phyloP scores from a whole-genome alignment of 2,888 invertebrate species.

The Lathronympha strigana region DNA sequence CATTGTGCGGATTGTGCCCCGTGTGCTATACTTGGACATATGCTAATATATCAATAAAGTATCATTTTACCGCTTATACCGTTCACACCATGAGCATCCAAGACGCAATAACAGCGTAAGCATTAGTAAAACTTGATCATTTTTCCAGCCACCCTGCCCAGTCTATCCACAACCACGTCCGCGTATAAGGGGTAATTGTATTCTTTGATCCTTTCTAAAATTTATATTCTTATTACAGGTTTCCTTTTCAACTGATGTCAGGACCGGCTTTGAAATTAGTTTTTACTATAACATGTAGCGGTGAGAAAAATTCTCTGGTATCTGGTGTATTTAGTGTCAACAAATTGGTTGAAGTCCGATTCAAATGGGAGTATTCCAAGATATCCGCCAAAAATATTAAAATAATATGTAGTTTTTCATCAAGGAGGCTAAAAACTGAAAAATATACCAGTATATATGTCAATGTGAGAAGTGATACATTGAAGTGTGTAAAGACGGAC shows the following conservation, averaged over 20 bases:
- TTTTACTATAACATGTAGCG: constrained; percentile 3
- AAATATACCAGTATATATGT: neutral
- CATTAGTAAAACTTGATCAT: too few relatives aligned
- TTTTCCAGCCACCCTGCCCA: too few relatives aligned
- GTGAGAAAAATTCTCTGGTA: neutral
- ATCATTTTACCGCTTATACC: too few relatives aligned
- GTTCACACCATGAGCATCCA: too few relatives aligned
- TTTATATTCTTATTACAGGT: neutral
- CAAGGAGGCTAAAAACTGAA: neutral
- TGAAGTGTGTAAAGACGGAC: neutral
- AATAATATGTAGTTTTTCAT: constrained; percentile 11
- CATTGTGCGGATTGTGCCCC: too few relatives aligned
- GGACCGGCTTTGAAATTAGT: neutral
- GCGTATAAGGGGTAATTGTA: too few relatives aligned
- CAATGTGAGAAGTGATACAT: constrained; percentile 1
- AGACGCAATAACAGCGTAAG: too few relatives aligned
- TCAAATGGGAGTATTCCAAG: neutral
- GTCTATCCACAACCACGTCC: too few relatives aligned
- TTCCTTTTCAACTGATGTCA: neutral
- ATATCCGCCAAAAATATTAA: neutral
- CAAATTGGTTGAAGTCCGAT: neutral
- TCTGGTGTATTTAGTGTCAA: neutral
- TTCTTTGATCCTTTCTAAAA: too few relatives aligned
- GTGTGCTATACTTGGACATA: too few relatives aligned
- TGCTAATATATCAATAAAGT: too few relatives aligned